Base-by-base conservation (phyloP, 2,797 vertebrate species). In the Microchirus variegatus region DNA sequence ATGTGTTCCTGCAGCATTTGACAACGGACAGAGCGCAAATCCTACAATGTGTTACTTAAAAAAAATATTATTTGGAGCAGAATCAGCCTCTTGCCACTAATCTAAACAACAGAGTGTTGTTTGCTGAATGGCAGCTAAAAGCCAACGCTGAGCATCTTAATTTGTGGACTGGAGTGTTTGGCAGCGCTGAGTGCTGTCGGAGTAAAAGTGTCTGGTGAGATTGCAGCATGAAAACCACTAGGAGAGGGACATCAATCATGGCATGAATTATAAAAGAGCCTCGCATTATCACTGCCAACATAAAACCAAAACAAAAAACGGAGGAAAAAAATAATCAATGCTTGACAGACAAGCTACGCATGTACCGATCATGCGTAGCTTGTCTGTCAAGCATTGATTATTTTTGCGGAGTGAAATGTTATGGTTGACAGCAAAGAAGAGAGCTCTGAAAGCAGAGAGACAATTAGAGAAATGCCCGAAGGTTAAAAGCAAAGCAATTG, bases 241-340 rank as follows among this genome's bases (percentile, higher is more conserved):
- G 62, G 70, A 75, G 59, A 76, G 75, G 60, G 72, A 76, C 67
- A 83, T 81, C 83, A 77, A 84, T 88, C 82, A 83, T n/a, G 42
- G 17, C 70, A 85, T 87, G 65, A 87, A 86, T 88, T 84, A 90
- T 87, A 80, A 81, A 87, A 52, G 60, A 80, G 70, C 18, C 52
- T 46, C 66, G 83, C 78, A 75, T 88, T 79, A 80, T 70, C 16
- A 4, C 59, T 61, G 80, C 63, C 78, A 84, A 63, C 40, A 53
- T 58, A 35, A 77, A 78, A 85, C 73, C 60, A 76, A 78, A 85
- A 74, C 60, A 76, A 72, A 72, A 60, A 36, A 50, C 12, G 38
- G 2, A 22, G 36, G 38, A 59, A 37, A 58, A 55, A 38, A 52
- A 38, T 56, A 77, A 85, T 78, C 40, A 14, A 76, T 51, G 65